Base-by-base conservation (phyloP, 2,113 vertebrate genomes). In the Cygnus buccinator region DNA sequence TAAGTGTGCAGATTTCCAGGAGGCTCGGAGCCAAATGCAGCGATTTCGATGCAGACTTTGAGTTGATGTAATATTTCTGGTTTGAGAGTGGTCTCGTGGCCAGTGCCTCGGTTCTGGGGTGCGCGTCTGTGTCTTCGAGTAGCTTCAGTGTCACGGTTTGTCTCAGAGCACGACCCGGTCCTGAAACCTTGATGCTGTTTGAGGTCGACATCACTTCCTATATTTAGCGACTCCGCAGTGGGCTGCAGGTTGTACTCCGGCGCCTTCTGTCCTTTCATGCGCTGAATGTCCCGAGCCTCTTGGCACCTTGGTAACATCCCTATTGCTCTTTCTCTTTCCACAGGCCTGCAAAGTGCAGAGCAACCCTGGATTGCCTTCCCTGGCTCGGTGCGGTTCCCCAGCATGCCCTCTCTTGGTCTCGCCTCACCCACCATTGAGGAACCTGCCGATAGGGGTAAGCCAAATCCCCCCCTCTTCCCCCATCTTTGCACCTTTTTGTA, bases 341-440 rank as follows among this genome's bases (percentile, higher is more conserved):
- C 97, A 98, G 98, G 95, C 97, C 94, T 97, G 97, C 97, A 98
- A 97, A 98, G 96, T 98, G 94, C 98, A 98, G 97, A 98, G 96
- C 95, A 97, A 93, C 92, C 97, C 97, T 82, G 97, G 98, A 95
- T 95, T 98, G 95, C 98, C 97, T 71, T 72, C 97, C 90, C 96
- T 97, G 95, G 96, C 97, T 91, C 97, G 97, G 92, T 97, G 97
- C 76, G 97, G 95, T 94, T 90, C 97, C 95, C 97, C 97, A 97
- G 75, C 95, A 95, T 98, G 97, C 87, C 95, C 97, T 96, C 95
- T 98, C 93, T 93, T 97, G 97, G 96, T 79, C 77, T 96, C 97
- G 93, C 94, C 89, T 89, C 97, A 97, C 94, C 97, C 97, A 83
- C 97, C 97, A 92, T 77, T 97, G 97, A 98, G 98, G 97, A 98